A percentile compares a stretch with the other conserved stretches of the same genome.
phyloP scores from a whole-genome alignment of 2,797 vertebrate genomes.

The Holocentrus rufus region DNA sequence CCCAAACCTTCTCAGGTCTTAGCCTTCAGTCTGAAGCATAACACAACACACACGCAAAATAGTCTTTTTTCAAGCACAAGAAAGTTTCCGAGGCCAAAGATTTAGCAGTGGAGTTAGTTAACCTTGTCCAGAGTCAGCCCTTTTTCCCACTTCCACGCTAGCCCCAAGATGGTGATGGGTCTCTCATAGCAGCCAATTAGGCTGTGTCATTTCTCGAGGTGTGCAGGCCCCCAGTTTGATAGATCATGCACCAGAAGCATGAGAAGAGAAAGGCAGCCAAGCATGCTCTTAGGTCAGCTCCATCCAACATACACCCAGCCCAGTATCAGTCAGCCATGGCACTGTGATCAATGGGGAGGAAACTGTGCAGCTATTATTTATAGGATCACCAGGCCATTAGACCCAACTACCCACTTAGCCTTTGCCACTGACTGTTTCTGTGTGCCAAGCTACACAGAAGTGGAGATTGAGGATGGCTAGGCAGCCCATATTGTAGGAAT shows the following conservation, averaged over 20 bases:
- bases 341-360: conserved; percentile 81
- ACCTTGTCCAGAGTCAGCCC: conserved; percentile 75
- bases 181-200: conserved; percentile 82
- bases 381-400: conserved; percentile 79
- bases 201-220: conserved; percentile 73
- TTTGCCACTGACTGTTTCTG: conserved; percentile 76
- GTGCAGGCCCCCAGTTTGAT: conserved; percentile 68
- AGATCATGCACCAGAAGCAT: conserved; percentile 71
- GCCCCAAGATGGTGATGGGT: conserved; percentile 70
- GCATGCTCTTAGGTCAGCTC: conserved; percentile 74
- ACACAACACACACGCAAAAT: neutral
- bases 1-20: conserved; percentile 1
- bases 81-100: conserved; percentile 56
- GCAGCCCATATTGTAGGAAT: conserved; percentile 61
- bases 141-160: conserved; percentile 45
- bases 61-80: conserved; percentile 17
- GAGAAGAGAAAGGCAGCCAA: conserved; percentile 68
- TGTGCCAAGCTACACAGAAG: conserved; percentile 69
- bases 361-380: conserved; percentile 80
- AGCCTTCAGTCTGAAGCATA: conserved; percentile 16
- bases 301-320: conserved; percentile 57
- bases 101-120: conserved; percentile 72
- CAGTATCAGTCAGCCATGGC: conserved; percentile 62
- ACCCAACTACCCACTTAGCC: conserved; percentile 80
- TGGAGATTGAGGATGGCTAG: conserved; percentile 62